phyloP scores from a whole-genome alignment of 2,888 invertebrate genomes.

The Ypsolopha scabrella region DNA sequence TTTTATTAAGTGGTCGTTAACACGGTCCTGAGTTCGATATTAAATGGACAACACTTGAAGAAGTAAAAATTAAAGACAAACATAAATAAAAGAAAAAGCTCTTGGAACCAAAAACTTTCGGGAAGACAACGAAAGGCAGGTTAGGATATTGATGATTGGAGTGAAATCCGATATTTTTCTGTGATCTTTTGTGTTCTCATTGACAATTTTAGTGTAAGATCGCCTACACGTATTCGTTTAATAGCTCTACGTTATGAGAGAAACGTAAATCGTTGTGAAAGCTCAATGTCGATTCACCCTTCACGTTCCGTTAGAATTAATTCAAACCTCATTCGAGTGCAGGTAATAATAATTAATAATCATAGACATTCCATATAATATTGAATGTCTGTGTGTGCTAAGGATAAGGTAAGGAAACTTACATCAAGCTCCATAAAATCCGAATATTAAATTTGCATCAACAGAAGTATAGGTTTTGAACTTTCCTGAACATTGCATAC shows the following conservation, averaged over 20 bases:
- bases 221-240: neutral
- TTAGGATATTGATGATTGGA: conserved; percentile 43
- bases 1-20: conserved; percentile 68
- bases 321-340: no score
- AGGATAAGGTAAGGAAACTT: no score
- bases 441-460: no score
- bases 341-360: no score
- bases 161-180: conserved; percentile 61
- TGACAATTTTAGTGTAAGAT: neutral
- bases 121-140: conserved; percentile 17
- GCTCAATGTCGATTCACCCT: neutral
- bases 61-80: conserved; percentile 67
- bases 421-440: no score
- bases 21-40: conserved; percentile 53
- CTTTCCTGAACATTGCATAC: no score
- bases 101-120: conserved; percentile 43
- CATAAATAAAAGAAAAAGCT: conserved; percentile 59
- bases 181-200: conserved; percentile 11
- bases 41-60: conserved; percentile 57
- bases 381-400: no score
- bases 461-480: no score
- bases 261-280: neutral
- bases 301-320: neutral
- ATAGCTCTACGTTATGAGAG: neutral
- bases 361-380: no score